Percentiles rank a stretch among this genome's conserved stretches.
Conservation (phyloP, 2,888 invertebrate species). For the Noctua comes region DNA sequence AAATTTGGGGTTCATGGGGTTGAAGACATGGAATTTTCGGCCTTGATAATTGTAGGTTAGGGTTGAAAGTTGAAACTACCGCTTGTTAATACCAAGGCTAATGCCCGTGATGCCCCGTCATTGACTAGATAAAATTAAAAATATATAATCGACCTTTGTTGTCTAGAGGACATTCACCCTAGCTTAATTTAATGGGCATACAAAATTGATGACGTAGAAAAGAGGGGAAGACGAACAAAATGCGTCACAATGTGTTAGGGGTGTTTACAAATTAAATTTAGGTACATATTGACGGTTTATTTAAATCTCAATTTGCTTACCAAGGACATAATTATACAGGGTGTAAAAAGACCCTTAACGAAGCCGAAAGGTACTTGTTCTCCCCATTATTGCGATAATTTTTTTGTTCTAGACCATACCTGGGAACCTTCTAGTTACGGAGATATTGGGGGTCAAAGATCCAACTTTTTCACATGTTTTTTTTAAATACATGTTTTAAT, state of each 20-base stretch:
- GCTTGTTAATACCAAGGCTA: not conserved
- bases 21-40: not conserved
- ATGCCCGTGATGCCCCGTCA: not conserved
- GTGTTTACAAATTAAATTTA: not conserved
- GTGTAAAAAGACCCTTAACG: too few species aligned
- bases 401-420: too few species aligned
- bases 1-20: not conserved
- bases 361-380: too few species aligned
- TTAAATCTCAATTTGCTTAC: not conserved
- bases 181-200: not conserved
- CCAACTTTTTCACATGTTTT: too few species aligned
- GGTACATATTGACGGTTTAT: not conserved
- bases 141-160: constrained; percentile 2
- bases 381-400: too few species aligned
- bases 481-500: too few species aligned
- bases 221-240: not conserved
- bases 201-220: constrained; percentile 18
- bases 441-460: too few species aligned
- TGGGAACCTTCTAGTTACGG: too few species aligned
- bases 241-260: constrained; percentile 7
- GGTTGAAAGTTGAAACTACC: not conserved
- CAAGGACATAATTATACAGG: too few species aligned
- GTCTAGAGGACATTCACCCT: not conserved
- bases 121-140: constrained; percentile 12
- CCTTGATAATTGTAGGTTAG: not conserved